These are phyloP conservation scores for Lycaena phlaeas DNA, from an alignment of 2,888 invertebrate species.

Conservation along the genomic window DNA sequence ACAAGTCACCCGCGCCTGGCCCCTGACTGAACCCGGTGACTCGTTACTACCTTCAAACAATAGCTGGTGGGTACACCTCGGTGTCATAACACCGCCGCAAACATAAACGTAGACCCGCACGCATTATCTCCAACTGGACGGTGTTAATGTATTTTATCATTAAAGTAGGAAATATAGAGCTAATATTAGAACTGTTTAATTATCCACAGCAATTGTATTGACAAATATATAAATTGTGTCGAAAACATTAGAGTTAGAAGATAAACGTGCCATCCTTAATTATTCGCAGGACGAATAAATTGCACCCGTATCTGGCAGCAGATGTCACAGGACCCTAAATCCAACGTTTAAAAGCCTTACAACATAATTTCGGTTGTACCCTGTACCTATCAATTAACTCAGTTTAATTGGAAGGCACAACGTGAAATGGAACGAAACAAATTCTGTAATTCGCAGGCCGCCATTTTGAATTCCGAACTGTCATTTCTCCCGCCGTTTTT, in stretches of 20 bases:
- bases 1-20: no score
- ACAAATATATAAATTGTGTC: no score
- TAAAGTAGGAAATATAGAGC: no score
- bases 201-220: no score
- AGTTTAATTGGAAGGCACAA: conserved; percentile 29
- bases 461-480: conserved; percentile 44
- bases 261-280: conserved; percentile 3
- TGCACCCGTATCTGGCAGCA: conserved; percentile 1
- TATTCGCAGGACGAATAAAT: conserved; percentile 6
- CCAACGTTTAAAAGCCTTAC: conserved; percentile 11
- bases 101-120: no score
- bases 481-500: conserved; percentile 43
- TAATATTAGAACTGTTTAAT: no score
- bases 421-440: conserved; percentile 37
- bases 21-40: no score
- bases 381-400: conserved; percentile 30
- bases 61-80: no score
- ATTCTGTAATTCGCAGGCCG: conserved; percentile 34
- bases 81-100: no score
- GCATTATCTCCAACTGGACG: no score
- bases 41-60: no score
- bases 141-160: no score
- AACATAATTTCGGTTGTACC: conserved; percentile 7
- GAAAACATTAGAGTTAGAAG: neutral
- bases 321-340: conserved; percentile 7